Percentiles rank a stretch among this genome's conserved stretches.
Evolutionary conservation across 2,888 invertebrate species (phyloP).

Genomic region (Seira ritae): DNA sequence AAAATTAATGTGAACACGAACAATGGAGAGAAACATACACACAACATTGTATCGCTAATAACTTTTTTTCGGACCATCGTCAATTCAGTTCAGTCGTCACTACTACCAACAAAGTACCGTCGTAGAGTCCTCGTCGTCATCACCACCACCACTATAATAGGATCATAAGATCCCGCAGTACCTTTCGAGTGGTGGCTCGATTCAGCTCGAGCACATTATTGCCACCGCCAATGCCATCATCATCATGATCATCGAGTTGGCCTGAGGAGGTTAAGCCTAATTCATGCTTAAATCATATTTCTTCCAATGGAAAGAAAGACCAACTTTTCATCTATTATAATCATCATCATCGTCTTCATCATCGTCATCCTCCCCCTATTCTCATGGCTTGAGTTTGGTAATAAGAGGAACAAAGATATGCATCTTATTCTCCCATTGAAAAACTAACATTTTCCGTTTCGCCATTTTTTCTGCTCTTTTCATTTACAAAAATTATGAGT

Average conservation of each 20-base stretch:
- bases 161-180: too few relatives aligned
- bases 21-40: not conserved
- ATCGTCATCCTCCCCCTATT: not conserved
- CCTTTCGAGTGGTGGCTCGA: too few relatives aligned
- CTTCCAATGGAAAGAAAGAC: not conserved
- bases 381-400: not conserved
- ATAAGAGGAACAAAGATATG: constrained; percentile 34
- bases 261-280: too few relatives aligned
- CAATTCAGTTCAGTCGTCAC: too few relatives aligned
- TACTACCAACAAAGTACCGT: too few relatives aligned
- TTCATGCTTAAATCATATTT: too few relatives aligned
- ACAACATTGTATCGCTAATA: not conserved
- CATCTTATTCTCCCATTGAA: constrained; percentile 40
- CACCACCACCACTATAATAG: too few relatives aligned
- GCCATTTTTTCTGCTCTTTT: constrained; percentile 48
- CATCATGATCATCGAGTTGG: not conserved
- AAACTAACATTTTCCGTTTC: constrained; percentile 20
- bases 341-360: constrained; percentile 37
- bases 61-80: not conserved
- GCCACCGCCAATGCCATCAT: not conserved
- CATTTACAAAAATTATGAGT: constrained; percentile 61
- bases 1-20: constrained; percentile 12
- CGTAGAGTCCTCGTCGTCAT: too few relatives aligned
- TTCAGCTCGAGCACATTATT: too few relatives aligned
- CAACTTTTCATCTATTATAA: constrained; percentile 54